Percentiles rank a stretch among this genome's conserved stretches.
These are phyloP conservation scores for Malacosoma neustria DNA, from an alignment of 2,888 invertebrate species.

Conservation along the genomic window DNA sequence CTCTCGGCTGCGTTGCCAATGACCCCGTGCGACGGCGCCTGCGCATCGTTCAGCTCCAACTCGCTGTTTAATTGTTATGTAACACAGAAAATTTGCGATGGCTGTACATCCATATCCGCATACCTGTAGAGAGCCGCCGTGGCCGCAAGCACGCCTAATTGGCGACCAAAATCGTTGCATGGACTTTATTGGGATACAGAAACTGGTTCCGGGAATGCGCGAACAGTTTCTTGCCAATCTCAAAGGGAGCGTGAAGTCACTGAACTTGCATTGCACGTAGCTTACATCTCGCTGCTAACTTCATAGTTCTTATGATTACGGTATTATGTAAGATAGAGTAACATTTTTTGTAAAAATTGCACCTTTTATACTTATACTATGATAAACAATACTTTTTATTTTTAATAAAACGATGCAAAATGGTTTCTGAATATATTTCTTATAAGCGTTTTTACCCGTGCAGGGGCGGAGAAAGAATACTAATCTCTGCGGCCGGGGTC, in stretches of 20 bases:
- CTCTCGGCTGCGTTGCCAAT: conserved; percentile 75
- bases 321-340: conserved; percentile 38
- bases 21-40: conserved; percentile 77
- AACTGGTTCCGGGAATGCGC: conserved; percentile 64
- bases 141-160: conserved; percentile 33
- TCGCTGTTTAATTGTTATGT: conserved; percentile 67
- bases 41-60: conserved; percentile 33
- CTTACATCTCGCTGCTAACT: conserved; percentile 55
- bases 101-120: conserved; percentile 17
- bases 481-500: too few relatives aligned
- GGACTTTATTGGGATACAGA: conserved; percentile 54
- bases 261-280: conserved; percentile 66
- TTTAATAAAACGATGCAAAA: too few relatives aligned
- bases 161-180: conserved; percentile 30
- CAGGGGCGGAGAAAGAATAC: too few relatives aligned
- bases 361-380: too few relatives aligned
- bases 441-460: too few relatives aligned
- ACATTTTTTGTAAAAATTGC: too few relatives aligned
- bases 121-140: conserved; percentile 14
- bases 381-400: too few relatives aligned
- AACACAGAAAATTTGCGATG: conserved; percentile 48
- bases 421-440: too few relatives aligned
- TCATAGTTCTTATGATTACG: conserved; percentile 64
- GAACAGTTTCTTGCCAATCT: conserved; percentile 62
- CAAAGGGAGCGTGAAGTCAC: conserved; percentile 63